These are phyloP conservation scores for Sciurus niger DNA, from an alignment of 2,113 vertebrate species.

Conservation along the genomic window DNA sequence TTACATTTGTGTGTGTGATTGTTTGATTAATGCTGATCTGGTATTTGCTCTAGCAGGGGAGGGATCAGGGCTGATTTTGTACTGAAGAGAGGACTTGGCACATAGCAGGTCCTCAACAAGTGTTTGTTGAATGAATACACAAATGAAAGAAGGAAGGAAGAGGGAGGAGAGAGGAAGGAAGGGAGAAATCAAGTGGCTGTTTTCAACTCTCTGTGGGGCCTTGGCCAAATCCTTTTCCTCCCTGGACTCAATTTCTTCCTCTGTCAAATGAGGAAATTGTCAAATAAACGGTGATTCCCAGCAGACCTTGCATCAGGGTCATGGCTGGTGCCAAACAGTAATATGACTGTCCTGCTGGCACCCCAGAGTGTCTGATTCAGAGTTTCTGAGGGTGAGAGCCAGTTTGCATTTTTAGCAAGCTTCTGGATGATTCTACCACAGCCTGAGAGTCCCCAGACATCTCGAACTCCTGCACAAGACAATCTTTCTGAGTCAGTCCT, in stretches of 20 bases:
- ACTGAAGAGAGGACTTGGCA: background rate
- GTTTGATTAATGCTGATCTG: background rate
- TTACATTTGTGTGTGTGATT: background rate
- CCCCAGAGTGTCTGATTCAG: background rate
- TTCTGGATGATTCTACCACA: background rate
- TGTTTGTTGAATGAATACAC: conserved; percentile 28
- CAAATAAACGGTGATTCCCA: background rate
- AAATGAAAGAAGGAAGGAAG: background rate
- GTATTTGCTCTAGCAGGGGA: background rate
- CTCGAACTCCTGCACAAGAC: background rate
- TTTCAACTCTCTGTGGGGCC: background rate
- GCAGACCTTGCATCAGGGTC: background rate
- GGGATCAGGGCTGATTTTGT: background rate
- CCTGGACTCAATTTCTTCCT: background rate
- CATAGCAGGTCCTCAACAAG: background rate
- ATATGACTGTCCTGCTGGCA: too few species aligned
- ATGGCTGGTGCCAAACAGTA: fast-evolving
- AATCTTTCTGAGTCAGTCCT: background rate
- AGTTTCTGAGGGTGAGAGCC: background rate
- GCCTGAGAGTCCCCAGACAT: background rate
- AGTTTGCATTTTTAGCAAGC: background rate
- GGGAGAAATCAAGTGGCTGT: background rate
- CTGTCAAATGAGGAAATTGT: background rate
- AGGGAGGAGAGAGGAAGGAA: background rate
- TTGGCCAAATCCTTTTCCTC: background rate